These are phyloP conservation scores for Drosophila seguyi DNA, from an alignment of 1,140 invertebrate species.

Conservation along the genomic window DNA sequence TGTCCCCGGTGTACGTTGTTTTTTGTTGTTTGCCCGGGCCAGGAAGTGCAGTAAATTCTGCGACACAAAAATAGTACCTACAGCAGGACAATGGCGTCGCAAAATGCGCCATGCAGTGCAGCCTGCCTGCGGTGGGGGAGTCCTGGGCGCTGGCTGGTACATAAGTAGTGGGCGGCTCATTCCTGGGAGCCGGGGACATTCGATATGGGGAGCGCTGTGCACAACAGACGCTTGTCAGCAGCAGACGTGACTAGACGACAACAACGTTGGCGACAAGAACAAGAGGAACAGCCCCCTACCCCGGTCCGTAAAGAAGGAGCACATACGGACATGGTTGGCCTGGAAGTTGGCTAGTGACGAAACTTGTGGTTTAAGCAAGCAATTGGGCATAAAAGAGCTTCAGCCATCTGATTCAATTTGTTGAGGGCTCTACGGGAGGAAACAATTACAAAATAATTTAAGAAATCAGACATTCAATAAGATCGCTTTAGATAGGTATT, in stretches of 20 bases:
- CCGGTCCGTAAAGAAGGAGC: constrained; percentile 48
- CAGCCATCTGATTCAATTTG: constrained; percentile 33
- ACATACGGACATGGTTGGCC: constrained; percentile 18
- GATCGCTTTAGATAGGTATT: too few relatives aligned
- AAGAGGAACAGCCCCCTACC: constrained; percentile 8
- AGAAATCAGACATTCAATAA: neutral
- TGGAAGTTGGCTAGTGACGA: constrained; percentile 9
- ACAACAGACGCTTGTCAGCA: constrained; percentile 74
- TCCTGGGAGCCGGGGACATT: constrained; percentile 52
- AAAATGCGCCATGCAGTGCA: constrained; percentile 74
- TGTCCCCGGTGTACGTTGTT: constrained; percentile 31
- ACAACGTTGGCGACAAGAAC: constrained; percentile 46
- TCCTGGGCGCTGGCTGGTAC: neutral
- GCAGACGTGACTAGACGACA: constrained; percentile 75
- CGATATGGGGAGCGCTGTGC: constrained; percentile 65
- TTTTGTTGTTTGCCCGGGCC: constrained; percentile 58
- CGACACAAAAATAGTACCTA: constrained; percentile 78
- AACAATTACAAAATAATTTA: neutral
- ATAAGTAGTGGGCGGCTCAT: constrained; percentile 5
- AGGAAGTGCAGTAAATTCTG: constrained; percentile 79
- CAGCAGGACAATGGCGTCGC: constrained; percentile 70
- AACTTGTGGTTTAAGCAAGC: constrained; percentile 26
- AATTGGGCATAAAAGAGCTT: constrained; percentile 40
- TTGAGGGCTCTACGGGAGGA: neutral
- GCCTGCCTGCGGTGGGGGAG: constrained; percentile 13